These are phyloP conservation scores for Leptinotarsa juncta DNA, from an alignment of 2,888 invertebrate genomes.

Conservation along the genomic window DNA sequence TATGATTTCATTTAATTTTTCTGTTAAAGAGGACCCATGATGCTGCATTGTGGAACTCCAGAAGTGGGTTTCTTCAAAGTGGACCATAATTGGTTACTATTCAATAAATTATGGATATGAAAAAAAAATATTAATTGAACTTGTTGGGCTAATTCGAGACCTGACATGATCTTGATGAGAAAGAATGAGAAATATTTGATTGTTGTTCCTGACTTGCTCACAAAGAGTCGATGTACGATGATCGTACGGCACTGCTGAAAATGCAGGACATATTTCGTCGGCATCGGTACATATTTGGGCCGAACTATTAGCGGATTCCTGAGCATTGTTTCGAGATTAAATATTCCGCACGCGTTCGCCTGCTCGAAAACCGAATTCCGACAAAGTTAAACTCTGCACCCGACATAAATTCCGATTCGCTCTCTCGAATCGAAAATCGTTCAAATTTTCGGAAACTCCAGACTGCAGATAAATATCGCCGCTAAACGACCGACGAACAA, in stretches of 20 bases:
- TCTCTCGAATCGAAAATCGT: conserved; percentile 31
- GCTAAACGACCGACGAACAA: conserved; percentile 33
- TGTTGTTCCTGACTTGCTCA: not conserved
- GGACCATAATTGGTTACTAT: too few relatives aligned
- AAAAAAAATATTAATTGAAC: too few relatives aligned
- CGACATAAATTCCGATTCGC: conserved; percentile 28
- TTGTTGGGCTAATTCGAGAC: too few relatives aligned
- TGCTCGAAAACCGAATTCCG: conserved; percentile 41
- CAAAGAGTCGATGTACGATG: not conserved
- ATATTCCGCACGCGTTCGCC: conserved; percentile 65
- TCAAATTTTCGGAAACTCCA: conserved; percentile 47
- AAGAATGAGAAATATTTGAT: not conserved
- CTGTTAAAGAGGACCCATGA: too few relatives aligned
- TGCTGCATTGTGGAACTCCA: too few relatives aligned
- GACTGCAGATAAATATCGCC: conserved; percentile 27
- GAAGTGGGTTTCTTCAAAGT: too few relatives aligned
- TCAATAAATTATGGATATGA: too few relatives aligned
- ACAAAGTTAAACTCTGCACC: conserved; percentile 27
- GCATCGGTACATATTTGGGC: conserved; percentile 61
- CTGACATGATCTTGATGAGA: not conserved
- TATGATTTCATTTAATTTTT: too few relatives aligned
- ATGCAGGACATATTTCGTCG: conserved; percentile 47
- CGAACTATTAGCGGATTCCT: conserved; percentile 66
- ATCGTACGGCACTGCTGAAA: conserved; percentile 29
- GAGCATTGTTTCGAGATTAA: conserved; percentile 66